These are phyloP conservation scores for Mus spicilegus DNA, from an alignment of 2,113 vertebrate species.

Conservation along the genomic window DNA sequence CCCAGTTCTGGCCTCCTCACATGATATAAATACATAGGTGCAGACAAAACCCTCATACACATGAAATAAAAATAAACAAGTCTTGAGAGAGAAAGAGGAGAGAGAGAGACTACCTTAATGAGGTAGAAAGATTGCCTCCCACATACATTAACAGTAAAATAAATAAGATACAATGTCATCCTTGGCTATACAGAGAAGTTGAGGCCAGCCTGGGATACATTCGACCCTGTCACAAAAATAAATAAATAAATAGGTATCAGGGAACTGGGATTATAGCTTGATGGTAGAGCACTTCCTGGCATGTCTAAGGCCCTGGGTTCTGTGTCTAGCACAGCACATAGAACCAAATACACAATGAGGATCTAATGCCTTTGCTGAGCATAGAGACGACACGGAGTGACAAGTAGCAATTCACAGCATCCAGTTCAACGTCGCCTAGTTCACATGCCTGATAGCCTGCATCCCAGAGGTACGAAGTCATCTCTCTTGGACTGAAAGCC, in stretches of 20 bases:
- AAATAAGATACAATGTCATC: not conserved
- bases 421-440: not conserved
- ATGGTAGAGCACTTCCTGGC: not conserved
- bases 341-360: not conserved
- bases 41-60: not conserved
- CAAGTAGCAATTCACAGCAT: conserved; percentile 13
- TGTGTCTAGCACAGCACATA: not conserved
- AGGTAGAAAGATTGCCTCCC: not conserved
- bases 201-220: not conserved
- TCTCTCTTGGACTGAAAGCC: not conserved
- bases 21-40: not conserved
- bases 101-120: not conserved
- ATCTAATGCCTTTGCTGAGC: not conserved
- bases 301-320: not conserved
- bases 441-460: not conserved
- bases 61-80: not conserved
- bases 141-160: not conserved
- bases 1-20: not conserved
- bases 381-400: not conserved
- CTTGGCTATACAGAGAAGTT: not conserved
- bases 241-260: not conserved
- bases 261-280: not conserved
- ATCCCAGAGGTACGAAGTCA: not conserved
- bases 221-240: not conserved
- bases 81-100: not conserved